Conservation (phyloP, 2,113 vertebrate species). For the Propithecus coquereli region DNA sequence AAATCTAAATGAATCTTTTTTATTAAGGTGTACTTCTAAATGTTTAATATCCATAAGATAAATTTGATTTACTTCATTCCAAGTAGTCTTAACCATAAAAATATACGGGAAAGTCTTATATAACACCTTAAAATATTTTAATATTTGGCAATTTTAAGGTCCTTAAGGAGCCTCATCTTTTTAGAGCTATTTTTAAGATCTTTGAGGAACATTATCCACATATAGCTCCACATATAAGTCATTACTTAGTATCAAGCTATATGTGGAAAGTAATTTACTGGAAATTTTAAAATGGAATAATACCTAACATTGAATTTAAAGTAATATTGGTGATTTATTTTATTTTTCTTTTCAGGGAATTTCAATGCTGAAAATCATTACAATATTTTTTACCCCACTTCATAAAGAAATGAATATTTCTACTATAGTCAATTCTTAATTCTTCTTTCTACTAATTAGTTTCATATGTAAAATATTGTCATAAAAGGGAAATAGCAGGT, state of each 20-base stretch:
- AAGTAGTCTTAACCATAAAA: conserved; percentile 14
- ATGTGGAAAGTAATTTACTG: conserved; percentile 16
- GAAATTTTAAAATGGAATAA: conserved; percentile 47
- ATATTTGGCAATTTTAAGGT: conserved; percentile 54
- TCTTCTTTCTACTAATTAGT: not conserved
- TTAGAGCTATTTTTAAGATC: conserved; percentile 55
- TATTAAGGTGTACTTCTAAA: conserved; percentile 33
- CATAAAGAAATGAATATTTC: not conserved
- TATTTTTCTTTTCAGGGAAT: conserved; percentile 29
- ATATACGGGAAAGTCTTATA: conserved; percentile 23
- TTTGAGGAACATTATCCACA: conserved; percentile 29
- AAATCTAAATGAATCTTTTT: conserved; percentile 50
- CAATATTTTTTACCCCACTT: not conserved
- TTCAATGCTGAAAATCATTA: conserved; percentile 5
- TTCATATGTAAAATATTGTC: not conserved
- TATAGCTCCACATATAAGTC: not conserved
- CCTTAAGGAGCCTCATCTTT: conserved; percentile 46
- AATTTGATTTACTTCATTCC: conserved; percentile 19
- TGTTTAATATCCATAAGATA: conserved; percentile 39
- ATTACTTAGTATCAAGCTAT: conserved; percentile 24
- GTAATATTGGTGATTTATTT: not conserved
- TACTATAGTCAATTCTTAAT: not conserved
- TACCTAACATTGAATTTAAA: conserved; percentile 6
- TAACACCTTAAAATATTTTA: conserved; percentile 37
- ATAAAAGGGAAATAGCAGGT: not conserved